These are phyloP conservation scores for Zaprionus taronus DNA, from an alignment of 1,140 invertebrate species.

Conservation along the genomic window DNA sequence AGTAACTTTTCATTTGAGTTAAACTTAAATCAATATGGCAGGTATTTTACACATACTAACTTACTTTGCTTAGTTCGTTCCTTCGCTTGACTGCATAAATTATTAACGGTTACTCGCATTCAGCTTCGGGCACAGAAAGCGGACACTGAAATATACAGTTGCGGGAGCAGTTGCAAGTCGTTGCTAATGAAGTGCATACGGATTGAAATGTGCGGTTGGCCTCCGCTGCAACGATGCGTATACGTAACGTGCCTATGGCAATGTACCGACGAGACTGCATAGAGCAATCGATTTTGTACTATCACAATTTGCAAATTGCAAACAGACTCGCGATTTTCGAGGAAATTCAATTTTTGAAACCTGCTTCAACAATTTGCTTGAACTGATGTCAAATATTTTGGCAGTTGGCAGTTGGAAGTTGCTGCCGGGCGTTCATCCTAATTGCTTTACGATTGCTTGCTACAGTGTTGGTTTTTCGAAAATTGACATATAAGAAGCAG, in stretches of 20 bases:
- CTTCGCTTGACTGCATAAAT: constrained; percentile 38
- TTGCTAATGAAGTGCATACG: constrained; percentile 35
- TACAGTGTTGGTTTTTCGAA: constrained; percentile 4
- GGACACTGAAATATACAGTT: background rate
- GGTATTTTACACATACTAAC: constrained; percentile 3
- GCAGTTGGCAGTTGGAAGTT: background rate
- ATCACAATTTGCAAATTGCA: constrained; percentile 17
- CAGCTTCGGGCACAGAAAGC: background rate
- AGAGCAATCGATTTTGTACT: constrained; percentile 22
- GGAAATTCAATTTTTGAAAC: constrained; percentile 30
- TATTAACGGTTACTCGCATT: constrained; percentile 34
- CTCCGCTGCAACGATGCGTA: constrained; percentile 10
- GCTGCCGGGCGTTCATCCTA: constrained; percentile 9
- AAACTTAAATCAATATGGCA: background rate
- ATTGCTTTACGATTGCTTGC: constrained; percentile 43
- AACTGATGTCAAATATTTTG: constrained; percentile 29
- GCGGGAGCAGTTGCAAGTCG: background rate
- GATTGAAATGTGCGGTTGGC: constrained; percentile 9
- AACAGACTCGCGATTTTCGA: constrained; percentile 10
- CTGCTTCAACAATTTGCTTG: constrained; percentile 23
- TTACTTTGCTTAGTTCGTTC: background rate
- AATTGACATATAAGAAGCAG: constrained; percentile 3
- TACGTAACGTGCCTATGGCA: constrained; percentile 27
- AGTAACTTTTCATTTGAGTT: background rate
- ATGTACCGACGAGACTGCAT: background rate